phyloP scores from a whole-genome alignment of 2,113 vertebrate genomes.

The Oostethus manadensis region DNA sequence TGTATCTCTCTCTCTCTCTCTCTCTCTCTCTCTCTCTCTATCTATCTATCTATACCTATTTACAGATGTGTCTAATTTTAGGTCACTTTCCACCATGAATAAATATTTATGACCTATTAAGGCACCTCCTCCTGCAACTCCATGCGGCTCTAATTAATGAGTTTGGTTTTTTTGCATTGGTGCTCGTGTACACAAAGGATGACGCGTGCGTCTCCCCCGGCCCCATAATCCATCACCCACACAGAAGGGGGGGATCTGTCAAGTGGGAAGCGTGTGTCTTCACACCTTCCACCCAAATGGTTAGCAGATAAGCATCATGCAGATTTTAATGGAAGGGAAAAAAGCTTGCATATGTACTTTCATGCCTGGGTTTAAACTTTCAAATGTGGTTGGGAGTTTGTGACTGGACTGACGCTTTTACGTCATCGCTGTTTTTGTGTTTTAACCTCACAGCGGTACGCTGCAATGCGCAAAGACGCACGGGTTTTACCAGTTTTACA shows the following conservation, averaged over 20 bases:
- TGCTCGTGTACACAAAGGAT: constrained; percentile 4
- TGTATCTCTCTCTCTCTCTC: too few relatives aligned
- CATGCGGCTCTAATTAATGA: neutral
- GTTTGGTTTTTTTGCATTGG: constrained; percentile 2
- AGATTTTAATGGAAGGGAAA: constrained; percentile 15
- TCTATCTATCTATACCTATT: too few relatives aligned
- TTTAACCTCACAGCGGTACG: too few relatives aligned
- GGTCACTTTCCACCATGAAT: neutral
- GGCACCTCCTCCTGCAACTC: neutral
- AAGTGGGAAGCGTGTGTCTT: constrained; percentile 54
- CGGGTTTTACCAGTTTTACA: too few relatives aligned
- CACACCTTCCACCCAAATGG: constrained; percentile 59
- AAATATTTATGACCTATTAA: constrained; percentile 4
- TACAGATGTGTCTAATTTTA: too few relatives aligned
- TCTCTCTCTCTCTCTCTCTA: too few relatives aligned
- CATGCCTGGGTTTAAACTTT: neutral
- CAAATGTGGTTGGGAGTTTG: neutral
- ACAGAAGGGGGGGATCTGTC: constrained; percentile 12
- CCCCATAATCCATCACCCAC: constrained; percentile 19
- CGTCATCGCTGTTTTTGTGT: neutral
- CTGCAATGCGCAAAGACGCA: too few relatives aligned
- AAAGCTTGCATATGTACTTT: constrained; percentile 9
- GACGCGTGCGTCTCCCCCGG: constrained; percentile 38
- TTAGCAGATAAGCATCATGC: constrained; percentile 6
- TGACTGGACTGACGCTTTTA: neutral